Evolutionary conservation across 2,113 vertebrate genomes (phyloP).

Genomic region (Ivindomyrus marchei): DNA sequence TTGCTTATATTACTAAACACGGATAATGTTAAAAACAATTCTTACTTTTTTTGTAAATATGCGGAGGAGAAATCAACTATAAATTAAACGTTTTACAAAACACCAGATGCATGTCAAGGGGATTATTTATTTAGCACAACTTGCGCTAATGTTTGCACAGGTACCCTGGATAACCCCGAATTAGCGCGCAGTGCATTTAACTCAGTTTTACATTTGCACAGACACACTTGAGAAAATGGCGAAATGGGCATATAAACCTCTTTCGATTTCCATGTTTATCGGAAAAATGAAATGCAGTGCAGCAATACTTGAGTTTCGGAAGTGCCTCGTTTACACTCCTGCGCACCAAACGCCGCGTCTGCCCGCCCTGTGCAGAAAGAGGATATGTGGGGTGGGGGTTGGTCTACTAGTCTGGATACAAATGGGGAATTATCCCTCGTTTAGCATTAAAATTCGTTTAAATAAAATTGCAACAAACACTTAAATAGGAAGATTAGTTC

Average conservation of each 20-base stretch:
- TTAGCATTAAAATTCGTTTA: constrained; percentile 98
- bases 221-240: not conserved
- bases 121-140: not conserved
- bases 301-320: not conserved
- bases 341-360: constrained; percentile 42
- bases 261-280: not conserved
- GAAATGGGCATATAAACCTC: not conserved
- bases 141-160: not conserved
- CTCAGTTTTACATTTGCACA: not conserved
- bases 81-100: constrained; percentile 57
- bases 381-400: constrained; percentile 14
- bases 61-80: not conserved
- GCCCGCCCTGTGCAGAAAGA: constrained; percentile 33
- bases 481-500: constrained; percentile 96
- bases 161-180: not conserved
- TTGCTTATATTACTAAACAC: not conserved
- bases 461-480: constrained; percentile 92
- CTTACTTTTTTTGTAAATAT: not conserved
- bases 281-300: not conserved
- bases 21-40: not conserved
- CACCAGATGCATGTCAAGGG: constrained; percentile 39
- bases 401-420: constrained; percentile 43
- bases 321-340: constrained; percentile 18
- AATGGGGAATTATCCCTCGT: constrained; percentile 83
- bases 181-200: not conserved